Base-by-base conservation (phyloP, 2,888 invertebrate species). In the Colletes collaris region DNA sequence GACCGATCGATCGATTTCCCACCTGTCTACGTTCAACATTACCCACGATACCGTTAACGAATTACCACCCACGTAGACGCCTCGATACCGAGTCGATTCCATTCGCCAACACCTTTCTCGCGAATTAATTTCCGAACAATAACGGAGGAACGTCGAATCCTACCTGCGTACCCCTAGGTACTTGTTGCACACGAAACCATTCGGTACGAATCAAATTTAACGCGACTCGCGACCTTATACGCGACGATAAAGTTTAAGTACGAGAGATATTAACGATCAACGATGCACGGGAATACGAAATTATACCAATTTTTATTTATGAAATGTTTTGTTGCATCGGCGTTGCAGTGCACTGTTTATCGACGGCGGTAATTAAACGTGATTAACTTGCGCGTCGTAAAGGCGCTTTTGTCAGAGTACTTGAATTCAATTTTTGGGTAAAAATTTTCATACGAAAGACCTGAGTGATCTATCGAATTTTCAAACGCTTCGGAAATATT, bases 1-100 rank as follows among this genome's bases (percentile, higher is more conserved):
- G 63, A 79, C 71, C 59, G 58, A 44, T 72, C 79, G 71, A 79
- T 79, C 76, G 71, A 66, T 79, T 44, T 78, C 63, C 44, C 79
- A 79, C 71, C 79, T 62, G 55, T 65, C 19, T 52, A 55, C 49
- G 59, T 69, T 27, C 53, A 58, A 50, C 46, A 37, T 76, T 44
- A 49, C 16, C 19, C 8, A 4, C 2, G 37, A 4, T 10, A 7
- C 0, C 5, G 0, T 13, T 0, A 16, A 16, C 46, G 40, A 6
- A 40, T 40, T 40, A 8, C 7, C 5, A 44, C 60, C 6, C 6
- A 1, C 5, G 19, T 35, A 13, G 13, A 6, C 16, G 11, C 11
- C 3, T 4, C 10, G 27, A 16, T 6, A 27, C 0, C 10, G 11
- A 35, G 1, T 4, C 10, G 27, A 7, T 7, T 4, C 10, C 10